Conservation (phyloP, 2,113 vertebrate species). For the Thunnus thynnus region DNA sequence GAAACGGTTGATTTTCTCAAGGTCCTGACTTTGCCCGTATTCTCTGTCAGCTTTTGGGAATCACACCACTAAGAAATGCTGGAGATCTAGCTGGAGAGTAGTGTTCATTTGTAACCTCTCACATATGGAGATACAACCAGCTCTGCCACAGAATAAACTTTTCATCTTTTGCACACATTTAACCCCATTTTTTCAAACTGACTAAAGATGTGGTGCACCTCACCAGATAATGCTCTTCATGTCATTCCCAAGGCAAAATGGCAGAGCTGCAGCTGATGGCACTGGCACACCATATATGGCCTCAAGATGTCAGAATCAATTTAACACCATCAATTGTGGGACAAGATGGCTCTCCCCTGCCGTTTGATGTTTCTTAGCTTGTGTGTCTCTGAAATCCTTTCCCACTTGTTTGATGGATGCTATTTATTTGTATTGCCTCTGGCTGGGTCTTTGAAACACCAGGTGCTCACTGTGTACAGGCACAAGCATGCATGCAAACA, state of each 20-base stretch:
- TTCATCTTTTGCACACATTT: constrained; percentile 24
- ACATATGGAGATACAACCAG: constrained; percentile 4
- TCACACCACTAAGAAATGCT: constrained; percentile 37
- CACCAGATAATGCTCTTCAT: constrained; percentile 42
- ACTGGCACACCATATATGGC: constrained; percentile 17
- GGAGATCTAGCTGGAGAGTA: constrained; percentile 12
- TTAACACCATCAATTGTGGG: constrained; percentile 60
- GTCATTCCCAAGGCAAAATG: constrained; percentile 35
- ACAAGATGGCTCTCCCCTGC: constrained; percentile 57
- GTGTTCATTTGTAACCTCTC: constrained; percentile 52
- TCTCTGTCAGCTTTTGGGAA: constrained; percentile 61
- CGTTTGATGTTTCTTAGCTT: constrained; percentile 65
- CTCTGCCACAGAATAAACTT: constrained; percentile 39
- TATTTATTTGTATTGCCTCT: constrained; percentile 65
- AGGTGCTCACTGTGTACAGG: constrained; percentile 45
- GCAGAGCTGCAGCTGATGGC: constrained; percentile 52
- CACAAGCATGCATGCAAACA: not conserved
- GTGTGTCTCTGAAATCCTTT: constrained; percentile 54
- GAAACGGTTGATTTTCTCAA: constrained; percentile 73
- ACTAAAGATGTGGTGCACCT: constrained; percentile 27
- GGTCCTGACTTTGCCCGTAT: constrained; percentile 70
- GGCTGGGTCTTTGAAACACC: constrained; percentile 67
- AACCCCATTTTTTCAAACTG: not conserved
- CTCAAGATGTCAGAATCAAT: constrained; percentile 75
- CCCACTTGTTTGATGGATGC: constrained; percentile 59